Evolutionary conservation across 2,113 vertebrate genomes (phyloP), one percentile per base, ranked within the genome.

Genomic region (Butorides virescens): DNA sequence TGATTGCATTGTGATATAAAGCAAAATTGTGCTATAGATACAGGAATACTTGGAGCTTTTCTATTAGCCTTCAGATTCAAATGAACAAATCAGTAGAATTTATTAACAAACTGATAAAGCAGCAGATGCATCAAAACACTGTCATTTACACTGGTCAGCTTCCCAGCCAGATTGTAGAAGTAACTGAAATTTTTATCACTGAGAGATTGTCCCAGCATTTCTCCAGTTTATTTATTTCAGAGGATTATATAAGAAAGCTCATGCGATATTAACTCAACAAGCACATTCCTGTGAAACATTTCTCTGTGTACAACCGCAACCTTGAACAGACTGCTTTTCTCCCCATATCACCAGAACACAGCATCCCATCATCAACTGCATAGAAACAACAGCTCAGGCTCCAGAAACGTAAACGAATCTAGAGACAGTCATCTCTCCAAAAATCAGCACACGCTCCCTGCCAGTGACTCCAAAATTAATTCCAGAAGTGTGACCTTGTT

Each of bases 201-300:
- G 39, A 66, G 70, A 59, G 11, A 56, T 1, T 3, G 47, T 39
- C 37, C 0, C 0, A 20, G 36, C 4, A 7, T 4, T 67, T 47
- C 46, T 22, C 72, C 20, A 26, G 39, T 12, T 19, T 25, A 34
- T 67, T 67, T 77, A 72, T 25, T 59, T 82, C n/a, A 34, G 30
- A 81, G 11, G 63, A 30, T 67, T 89, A 52, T 7, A 6, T 18
- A 84, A 65, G 27, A 15, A 80, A 93, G 25, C 21, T 84, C 39
- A 47, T 6, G 34, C 34, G 71, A 11, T 36, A 47, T 5, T 21
- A 92, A 73, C n/a, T 77, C 72, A 50, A 47, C 10, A 63, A 88
- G 62, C 34, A 78, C 42, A 15, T 23, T 72, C n/a, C 65, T 11
- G 13, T 19, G 42, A 30, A 78, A 46, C 17, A 32, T 9, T 56